Base-by-base conservation (phyloP, 2,797 vertebrate genomes). In the Melanogrammus aeglefinus region DNA sequence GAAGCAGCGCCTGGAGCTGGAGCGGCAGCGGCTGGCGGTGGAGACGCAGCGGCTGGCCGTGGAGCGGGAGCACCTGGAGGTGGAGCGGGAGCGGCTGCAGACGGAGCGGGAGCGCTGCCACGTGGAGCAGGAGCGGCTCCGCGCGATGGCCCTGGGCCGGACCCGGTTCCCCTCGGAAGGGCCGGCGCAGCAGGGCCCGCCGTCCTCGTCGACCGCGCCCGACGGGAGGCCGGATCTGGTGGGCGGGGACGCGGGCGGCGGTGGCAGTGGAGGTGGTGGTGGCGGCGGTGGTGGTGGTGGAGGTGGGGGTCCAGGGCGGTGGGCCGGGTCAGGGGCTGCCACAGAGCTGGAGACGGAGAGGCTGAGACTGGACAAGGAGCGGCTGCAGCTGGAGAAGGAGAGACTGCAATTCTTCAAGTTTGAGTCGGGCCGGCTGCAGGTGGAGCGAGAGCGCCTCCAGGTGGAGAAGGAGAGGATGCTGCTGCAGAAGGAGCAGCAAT, bases 331-430 rank as follows among this genome's bases (percentile, higher is more conserved):
- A 88, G 91, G 35, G 81, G 24, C 14, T 33, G 31, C 31, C 4
- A 91, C 96, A 79, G 95, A 97, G 90, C 88, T 97, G 86, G 97
- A 97, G 90, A 88, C 95, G 0, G 96, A 97, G 81, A 96, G 95
- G 90, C 80, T 97, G 71, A 97, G 96, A 89, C 93, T 97, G 7
- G 96, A 98, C 89, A 95, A 96, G 78, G 97, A 97, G 86, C 94
- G 96, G 74, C 93, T 97, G 82, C 96, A 97, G 80, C 90, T 98
- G 77, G 96, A 97, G 80, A 97, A 97, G 13, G 97, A 97, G 83
- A 93, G 96, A 78, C 93, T 98, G 80, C 97, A 97, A 89, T 96
- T 98, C 83, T 89, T 97, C 1, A 98, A 96, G 85, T 97, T 97
- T 76, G 97, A 98, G 85, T 95, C 95, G 0, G 95, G 96, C 78